Percentiles rank a stretch among this genome's conserved stretches.
Conservation (phyloP, 35 echinoderm and acorn worm genomes). For the Stichopus chloronotus region DNA sequence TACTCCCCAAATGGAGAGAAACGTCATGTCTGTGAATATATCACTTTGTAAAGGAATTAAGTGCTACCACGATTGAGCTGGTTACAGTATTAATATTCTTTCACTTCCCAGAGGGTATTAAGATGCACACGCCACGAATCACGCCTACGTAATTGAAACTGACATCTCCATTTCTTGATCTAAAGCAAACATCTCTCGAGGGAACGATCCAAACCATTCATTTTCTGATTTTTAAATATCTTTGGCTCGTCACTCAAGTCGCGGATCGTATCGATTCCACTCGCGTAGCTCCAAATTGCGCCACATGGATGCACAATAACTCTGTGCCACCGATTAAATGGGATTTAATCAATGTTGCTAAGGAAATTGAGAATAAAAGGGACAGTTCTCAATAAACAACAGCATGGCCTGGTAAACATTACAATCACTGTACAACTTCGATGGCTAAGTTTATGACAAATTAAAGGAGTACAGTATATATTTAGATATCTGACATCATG, state of each 20-base stretch:
- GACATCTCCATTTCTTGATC: constrained; percentile 23
- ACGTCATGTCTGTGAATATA: no score
- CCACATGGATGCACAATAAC: background rate
- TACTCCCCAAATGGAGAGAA: no score
- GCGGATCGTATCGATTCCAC: constrained; percentile 28
- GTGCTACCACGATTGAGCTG: background rate
- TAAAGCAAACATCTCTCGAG: constrained; percentile 11
- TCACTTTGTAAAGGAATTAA: no score
- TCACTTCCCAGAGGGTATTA: no score
- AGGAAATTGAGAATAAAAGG: background rate
- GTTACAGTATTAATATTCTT: background rate
- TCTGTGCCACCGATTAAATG: background rate
- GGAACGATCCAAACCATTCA: background rate
- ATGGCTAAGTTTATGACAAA: background rate
- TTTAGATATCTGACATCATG: no score
- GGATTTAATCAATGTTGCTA: constrained; percentile 28
- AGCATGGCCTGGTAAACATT: background rate
- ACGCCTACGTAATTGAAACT: background rate
- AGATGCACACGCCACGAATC: background rate
- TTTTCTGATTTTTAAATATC: constrained; percentile 3
- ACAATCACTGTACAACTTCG: background rate
- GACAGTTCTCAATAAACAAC: background rate
- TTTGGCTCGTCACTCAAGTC: background rate
- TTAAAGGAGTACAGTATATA: no score
- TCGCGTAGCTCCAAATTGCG: background rate